phyloP scores from a whole-genome alignment of 2,797 vertebrate species.

The Mormyrus hasselquistii region DNA sequence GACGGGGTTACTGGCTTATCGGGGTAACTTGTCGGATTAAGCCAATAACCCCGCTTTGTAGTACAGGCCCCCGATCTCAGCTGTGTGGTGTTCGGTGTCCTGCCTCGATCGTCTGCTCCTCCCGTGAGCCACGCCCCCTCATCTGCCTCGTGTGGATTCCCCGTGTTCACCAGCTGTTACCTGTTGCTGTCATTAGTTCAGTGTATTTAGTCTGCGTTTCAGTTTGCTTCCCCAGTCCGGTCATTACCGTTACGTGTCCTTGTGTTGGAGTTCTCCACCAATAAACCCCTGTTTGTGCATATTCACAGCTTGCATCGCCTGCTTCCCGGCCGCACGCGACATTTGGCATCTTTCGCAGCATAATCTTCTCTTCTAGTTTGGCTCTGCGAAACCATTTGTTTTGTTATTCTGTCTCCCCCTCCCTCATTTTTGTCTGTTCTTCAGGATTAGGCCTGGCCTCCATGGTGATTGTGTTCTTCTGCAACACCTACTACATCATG shows the following conservation, averaged over 20 bases:
- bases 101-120: no score
- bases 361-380: not conserved
- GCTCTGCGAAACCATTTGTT: slow-evolving; percentile 9
- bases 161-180: no score
- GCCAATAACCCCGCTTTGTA: not conserved
- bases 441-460: slow-evolving; percentile 73
- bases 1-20: not conserved
- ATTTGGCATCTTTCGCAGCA: not conserved
- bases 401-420: not conserved
- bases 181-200: no score
- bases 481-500: slow-evolving; percentile 81
- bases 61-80: not conserved
- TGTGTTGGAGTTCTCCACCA: no score
- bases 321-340: no score
- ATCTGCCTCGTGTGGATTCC: no score
- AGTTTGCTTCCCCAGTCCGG: no score
- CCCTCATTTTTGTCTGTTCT: not conserved
- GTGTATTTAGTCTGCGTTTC: no score
- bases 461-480: slow-evolving; percentile 81
- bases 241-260: no score
- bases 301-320: no score
- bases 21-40: not conserved
- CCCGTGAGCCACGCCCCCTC: no score
- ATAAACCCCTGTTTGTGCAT: no score
- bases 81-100: not conserved